Evolutionary conservation across 2,113 vertebrate species (phyloP).

Genomic region (Neolamprologus tretocephalus): DNA sequence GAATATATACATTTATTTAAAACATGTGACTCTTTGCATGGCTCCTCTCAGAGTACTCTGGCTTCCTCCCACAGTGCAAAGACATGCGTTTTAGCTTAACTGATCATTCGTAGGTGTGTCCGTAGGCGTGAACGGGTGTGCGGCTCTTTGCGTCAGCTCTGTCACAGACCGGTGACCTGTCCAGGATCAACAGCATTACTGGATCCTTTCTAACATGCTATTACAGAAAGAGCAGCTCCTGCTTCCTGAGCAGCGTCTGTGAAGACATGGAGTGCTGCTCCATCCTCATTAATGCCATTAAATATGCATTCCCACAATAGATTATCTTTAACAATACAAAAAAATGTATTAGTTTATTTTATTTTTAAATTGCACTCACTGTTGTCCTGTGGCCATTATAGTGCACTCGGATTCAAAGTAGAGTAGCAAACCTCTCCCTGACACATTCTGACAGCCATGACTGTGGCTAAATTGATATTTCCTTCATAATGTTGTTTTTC

Average conservation of each 20-base stretch:
- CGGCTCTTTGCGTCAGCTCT: background rate
- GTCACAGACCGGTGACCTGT: background rate
- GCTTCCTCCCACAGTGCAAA: background rate
- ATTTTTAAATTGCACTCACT: background rate
- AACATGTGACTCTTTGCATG: background rate
- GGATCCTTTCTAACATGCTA: background rate
- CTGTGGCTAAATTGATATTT: background rate
- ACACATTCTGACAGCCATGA: background rate
- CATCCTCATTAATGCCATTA: background rate
- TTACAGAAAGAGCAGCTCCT: background rate
- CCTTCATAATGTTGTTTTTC: background rate
- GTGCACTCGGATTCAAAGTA: background rate
- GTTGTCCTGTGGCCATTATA: background rate
- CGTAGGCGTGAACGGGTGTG: background rate
- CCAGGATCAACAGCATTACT: background rate
- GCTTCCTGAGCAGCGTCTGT: background rate
- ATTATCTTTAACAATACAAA: background rate
- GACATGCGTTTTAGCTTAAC: background rate
- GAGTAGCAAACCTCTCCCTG: background rate
- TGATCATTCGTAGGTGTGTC: background rate
- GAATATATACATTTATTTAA: background rate
- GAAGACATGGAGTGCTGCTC: background rate
- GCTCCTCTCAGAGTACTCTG: background rate
- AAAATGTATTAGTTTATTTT: fast-evolving
- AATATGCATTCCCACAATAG: background rate